Base-by-base conservation (phyloP, 2,113 vertebrate genomes). In the Pteronura brasiliensis region DNA sequence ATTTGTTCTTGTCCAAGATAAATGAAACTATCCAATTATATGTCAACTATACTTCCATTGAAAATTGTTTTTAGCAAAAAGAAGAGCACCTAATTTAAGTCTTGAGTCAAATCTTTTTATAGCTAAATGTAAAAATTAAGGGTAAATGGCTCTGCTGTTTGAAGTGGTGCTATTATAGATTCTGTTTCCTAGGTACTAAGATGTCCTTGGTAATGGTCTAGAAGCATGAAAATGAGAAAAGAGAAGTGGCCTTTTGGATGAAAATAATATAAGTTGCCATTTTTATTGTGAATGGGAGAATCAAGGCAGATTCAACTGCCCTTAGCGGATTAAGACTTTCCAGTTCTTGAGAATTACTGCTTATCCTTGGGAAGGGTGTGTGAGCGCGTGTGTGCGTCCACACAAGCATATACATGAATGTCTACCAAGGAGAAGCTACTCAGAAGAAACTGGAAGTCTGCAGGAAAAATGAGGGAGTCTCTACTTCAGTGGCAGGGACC, bases 1-100 rank as follows among this genome's bases (percentile, higher is more conserved):
- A 79, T 85, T 20, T 82, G 59, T 91, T 93, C 65, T 80, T n/a
- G 77, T 93, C 39, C 67, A 49, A 93, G 59, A 74, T 77, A 44
- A 84, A 90, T 47, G 79, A 96, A 83, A 72, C 6, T 7, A 65
- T 65, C 25, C 65, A 49, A 31, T 31, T 27, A 76, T 47, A 31
- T 76, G 42, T 17, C 42, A 47, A 47, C 42, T 44, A 44, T 29
- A 52, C 63, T 10, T 47, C 27, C 44, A 47, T 4, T 69, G 29
- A 31, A 65, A 65, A 31, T 15, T 44, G 52, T 76, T 76, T 47
- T 77, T 47, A 77, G 15, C n/a, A 82, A 34, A 72, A 81, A 81
- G 52, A 57, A 81, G 36, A 83, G 11, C 69, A 84, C 23, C 85
- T 36, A 29, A 72, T 29, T 93, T 44, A 29, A 82, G 65, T 65